phyloP scores from a whole-genome alignment of 2,888 invertebrate genomes.

The Ormyrus thymus region DNA sequence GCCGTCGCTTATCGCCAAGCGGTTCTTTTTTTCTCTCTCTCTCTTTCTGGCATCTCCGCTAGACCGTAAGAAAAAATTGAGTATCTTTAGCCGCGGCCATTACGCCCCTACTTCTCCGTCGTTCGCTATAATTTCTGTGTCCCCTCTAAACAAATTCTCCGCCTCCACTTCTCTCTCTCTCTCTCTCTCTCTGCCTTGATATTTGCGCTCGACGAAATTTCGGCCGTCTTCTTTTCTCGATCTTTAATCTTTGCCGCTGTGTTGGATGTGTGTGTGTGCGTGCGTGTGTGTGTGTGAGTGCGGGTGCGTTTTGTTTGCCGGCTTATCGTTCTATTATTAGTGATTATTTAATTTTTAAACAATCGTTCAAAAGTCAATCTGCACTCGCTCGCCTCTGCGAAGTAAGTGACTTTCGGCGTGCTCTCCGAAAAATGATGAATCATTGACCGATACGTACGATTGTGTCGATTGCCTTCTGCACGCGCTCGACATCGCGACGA shows the following conservation, averaged over 20 bases:
- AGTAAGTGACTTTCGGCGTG: background rate
- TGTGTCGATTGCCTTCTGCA: background rate
- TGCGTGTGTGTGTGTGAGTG: conserved; percentile 5
- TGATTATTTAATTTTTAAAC: too few relatives aligned
- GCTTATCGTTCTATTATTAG: background rate
- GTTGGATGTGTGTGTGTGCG: background rate
- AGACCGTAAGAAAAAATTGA: too few relatives aligned
- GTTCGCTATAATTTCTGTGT: background rate
- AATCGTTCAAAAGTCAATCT: too few relatives aligned
- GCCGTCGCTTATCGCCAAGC: too few relatives aligned
- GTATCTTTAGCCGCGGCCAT: too few relatives aligned
- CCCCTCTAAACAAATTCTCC: too few relatives aligned
- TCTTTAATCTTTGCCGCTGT: conserved; percentile 6
- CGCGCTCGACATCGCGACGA: background rate
- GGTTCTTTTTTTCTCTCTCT: too few relatives aligned
- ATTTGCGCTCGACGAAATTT: background rate
- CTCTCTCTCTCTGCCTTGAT: background rate
- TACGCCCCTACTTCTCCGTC: background rate
- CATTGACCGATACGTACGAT: background rate
- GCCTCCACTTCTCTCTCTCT: background rate
- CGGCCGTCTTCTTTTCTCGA: background rate
- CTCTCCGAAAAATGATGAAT: conserved; percentile 4
- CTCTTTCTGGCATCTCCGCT: too few relatives aligned
- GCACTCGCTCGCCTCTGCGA: too few relatives aligned
- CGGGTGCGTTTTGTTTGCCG: too few relatives aligned